phyloP scores from a whole-genome alignment of 2,797 vertebrate species.

The Mormyrus proboscirostris region DNA sequence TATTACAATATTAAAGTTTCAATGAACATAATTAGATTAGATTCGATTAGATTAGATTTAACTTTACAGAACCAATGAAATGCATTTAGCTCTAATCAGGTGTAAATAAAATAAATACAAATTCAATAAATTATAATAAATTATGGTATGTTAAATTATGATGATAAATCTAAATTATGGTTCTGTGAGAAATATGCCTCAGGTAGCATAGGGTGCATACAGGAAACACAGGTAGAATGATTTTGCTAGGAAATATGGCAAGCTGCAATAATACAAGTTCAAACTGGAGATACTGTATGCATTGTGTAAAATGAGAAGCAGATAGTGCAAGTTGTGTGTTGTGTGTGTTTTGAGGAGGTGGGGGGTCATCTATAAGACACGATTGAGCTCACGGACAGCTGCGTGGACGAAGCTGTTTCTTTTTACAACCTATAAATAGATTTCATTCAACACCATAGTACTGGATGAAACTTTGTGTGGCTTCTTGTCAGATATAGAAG shows the following conservation, averaged over 20 bases:
- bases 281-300: neutral
- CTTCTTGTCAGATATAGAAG: neutral
- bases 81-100: neutral
- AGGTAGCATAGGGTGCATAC: neutral
- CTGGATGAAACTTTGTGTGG: neutral
- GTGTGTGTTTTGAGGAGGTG: neutral
- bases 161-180: neutral
- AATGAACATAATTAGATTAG: neutral
- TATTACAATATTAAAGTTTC: neutral
- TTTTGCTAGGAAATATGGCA: neutral
- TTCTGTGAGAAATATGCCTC: neutral
- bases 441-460: neutral
- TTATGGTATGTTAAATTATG: neutral
- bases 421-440: neutral
- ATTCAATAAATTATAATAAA: neutral
- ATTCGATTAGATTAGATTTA: neutral
- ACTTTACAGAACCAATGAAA: neutral
- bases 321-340: neutral
- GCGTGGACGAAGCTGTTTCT: neutral
- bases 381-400: neutral
- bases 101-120: neutral
- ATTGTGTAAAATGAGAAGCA: neutral
- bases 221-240: neutral
- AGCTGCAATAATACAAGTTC: neutral
- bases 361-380: neutral